phyloP scores from a whole-genome alignment of 1,140 invertebrate genomes.

The Oncopodura yosiiana region DNA sequence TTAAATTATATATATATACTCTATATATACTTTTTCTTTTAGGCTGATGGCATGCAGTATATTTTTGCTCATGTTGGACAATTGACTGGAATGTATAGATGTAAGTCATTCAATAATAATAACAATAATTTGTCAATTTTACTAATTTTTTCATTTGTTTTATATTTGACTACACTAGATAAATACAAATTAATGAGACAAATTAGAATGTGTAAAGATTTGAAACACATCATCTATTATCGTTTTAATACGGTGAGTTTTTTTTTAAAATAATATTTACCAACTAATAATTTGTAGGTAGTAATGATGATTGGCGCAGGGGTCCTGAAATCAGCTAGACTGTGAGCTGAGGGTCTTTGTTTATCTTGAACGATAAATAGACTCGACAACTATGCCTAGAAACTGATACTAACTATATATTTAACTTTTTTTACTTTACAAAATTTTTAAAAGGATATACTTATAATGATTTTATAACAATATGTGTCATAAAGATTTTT shows the following conservation, averaged over 20 bases:
- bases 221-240: slow-evolving; percentile 99
- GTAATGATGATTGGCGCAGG: slow-evolving; percentile 36
- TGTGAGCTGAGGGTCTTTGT: slow-evolving; percentile 29
- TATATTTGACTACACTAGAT: too few species aligned
- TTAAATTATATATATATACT: too few species aligned
- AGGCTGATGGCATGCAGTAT: slow-evolving; percentile 98
- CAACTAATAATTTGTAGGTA: neutral
- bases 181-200: slow-evolving; percentile 97
- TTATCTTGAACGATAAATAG: neutral
- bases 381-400: too few species aligned
- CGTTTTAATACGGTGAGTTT: slow-evolving; percentile 89
- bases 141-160: too few species aligned
- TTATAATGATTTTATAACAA: neutral
- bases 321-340: slow-evolving; percentile 35
- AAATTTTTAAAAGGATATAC: neutral
- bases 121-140: too few species aligned
- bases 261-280: neutral
- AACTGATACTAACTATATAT: too few species aligned
- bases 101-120: too few species aligned
- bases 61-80: slow-evolving; percentile 99
- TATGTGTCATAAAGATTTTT: neutral
- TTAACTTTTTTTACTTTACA: neutral
- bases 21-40: too few species aligned
- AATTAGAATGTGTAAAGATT: slow-evolving; percentile 99
- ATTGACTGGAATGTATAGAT: slow-evolving; percentile 98